Evolutionary conservation across 2,888 invertebrate genomes (phyloP), one percentile per base, ranked within the genome.

Genomic region (Caenorhabditis imperialis): DNA sequence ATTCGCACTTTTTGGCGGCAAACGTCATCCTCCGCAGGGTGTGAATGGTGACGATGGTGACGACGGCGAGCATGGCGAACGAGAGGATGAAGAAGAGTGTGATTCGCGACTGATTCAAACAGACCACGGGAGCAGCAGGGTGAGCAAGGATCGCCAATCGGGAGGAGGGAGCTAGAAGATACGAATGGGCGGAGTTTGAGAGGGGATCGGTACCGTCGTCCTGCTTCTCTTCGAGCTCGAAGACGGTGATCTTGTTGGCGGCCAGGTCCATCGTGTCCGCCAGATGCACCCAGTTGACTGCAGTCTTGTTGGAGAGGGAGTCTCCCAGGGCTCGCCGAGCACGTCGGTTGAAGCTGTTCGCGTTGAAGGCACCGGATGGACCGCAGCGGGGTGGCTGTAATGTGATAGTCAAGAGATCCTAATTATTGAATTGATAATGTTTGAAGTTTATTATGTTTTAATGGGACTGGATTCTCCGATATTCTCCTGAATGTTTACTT

Each of bases 201-300:
- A n/a, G n/a, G n/a, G n/a, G n/a, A n/a, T n/a, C n/a, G n/a, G n/a
- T n/a, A 38, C 44, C 60, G 35, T 23, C 73, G 0, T 48, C 48
- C 10, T 44, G 38, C 20, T 75, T 67, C 63, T 86, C 86, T 25
- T 86, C 86, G 61, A 87, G 62, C 65, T 86, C 86, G 45, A 86
- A 76, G 7, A 86, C 86, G 12, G 85, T 81, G 44, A 86, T 86
- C 70, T 82, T 83, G 45, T 86, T 84, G 4, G 86, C 86, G 7
- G 84, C 65, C 62, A 86, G 70, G 58, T 86, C 86, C 84, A 85
- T 83, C n/a, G 84, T 84, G 61, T 80, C 78, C 6, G 77, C 77
- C 50, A 77, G 53, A 40, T 77, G 73, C 0, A 72, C 72, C 70
- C 72, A 67, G 44, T 74, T 79, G 8, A 70, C 78, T 1, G 51